Evolutionary conservation across 2,113 vertebrate genomes (phyloP).

Genomic region (Chaetorhynchus papuensis): DNA sequence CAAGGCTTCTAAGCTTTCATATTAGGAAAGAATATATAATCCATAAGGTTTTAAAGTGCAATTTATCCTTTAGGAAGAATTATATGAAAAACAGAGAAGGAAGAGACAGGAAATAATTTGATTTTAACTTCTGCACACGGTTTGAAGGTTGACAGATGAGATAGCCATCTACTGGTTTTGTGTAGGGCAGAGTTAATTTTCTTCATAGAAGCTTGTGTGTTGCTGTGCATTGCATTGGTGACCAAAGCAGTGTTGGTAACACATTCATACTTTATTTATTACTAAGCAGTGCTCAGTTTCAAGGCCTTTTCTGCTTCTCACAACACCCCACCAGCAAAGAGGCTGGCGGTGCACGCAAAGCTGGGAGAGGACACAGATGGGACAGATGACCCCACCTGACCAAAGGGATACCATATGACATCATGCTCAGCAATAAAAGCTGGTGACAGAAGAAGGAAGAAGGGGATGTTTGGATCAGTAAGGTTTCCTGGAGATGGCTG

Average conservation of each 20-base stretch:
- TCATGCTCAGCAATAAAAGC: neutral
- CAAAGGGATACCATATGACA: neutral
- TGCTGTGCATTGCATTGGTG: neutral
- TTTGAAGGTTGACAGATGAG: neutral
- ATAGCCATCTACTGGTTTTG: neutral
- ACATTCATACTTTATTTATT: neutral
- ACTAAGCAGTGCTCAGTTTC: neutral
- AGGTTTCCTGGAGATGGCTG: neutral
- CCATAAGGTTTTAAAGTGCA: neutral
- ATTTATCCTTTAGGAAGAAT: neutral
- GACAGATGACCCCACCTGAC: neutral
- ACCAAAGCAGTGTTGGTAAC: neutral
- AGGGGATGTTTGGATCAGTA: fast-evolving
- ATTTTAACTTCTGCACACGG: neutral
- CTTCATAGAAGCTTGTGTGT: neutral
- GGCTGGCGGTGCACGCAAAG: too few species aligned
- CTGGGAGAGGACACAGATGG: neutral
- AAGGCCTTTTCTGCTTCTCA: neutral
- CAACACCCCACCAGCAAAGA: neutral
- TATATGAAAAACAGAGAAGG: neutral
- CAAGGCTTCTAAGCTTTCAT: neutral
- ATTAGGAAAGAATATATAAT: neutral
- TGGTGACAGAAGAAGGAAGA: neutral
- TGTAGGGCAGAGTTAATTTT: neutral
- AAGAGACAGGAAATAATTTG: neutral